Evolutionary conservation across 2,113 vertebrate species (phyloP).

Genomic region (Sakesphorus luctuosus): DNA sequence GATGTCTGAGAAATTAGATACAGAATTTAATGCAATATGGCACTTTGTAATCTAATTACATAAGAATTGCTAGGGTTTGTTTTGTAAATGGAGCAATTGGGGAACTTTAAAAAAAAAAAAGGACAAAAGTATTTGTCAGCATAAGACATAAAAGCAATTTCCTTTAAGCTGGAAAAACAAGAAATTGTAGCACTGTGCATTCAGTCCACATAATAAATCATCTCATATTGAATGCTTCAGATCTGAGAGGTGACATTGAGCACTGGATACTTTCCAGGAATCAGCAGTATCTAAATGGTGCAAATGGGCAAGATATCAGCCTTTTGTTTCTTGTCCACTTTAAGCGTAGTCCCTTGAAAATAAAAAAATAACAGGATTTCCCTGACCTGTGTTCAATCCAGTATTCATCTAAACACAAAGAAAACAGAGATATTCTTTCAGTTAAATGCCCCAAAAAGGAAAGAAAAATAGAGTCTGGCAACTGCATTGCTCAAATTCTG

Average conservation of each 20-base stretch:
- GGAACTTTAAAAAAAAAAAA: neutral
- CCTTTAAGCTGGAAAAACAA: slow-evolving; percentile 25
- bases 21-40: neutral
- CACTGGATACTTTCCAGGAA: slow-evolving; percentile 26
- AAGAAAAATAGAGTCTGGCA: neutral
- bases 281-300: neutral
- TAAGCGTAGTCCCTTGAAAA: neutral
- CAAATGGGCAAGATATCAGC: neutral
- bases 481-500: neutral
- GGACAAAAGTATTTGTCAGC: neutral
- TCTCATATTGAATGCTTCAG: neutral
- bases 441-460: neutral
- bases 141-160: slow-evolving; percentile 24
- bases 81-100: neutral
- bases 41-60: neutral
- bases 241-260: slow-evolving; percentile 6
- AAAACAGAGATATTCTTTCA: neutral
- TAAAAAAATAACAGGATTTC: slow-evolving; percentile 15
- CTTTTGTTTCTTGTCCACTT: slow-evolving; percentile 33
- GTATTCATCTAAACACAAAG: neutral
- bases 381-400: neutral
- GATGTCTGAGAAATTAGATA: neutral
- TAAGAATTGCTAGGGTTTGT: neutral
- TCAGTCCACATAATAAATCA: slow-evolving; percentile 21
- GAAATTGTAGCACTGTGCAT: neutral